These are phyloP conservation scores for Cephus pygmeus DNA, from an alignment of 2,888 invertebrate genomes.

Conservation along the genomic window DNA sequence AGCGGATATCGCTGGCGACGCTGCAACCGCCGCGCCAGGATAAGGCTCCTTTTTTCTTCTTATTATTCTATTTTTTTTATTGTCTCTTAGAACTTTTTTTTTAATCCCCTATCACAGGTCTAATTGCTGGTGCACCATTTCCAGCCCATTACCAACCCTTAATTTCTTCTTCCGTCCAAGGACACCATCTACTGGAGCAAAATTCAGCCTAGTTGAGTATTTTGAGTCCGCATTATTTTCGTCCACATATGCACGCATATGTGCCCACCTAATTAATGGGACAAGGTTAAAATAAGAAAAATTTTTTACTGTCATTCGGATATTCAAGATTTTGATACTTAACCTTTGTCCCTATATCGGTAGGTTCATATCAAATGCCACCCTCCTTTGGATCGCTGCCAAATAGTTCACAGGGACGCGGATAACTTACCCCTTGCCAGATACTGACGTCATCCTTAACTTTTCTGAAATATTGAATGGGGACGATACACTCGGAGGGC, in stretches of 20 bases:
- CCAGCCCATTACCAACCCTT: background rate
- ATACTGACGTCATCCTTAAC: background rate
- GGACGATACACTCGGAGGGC: background rate
- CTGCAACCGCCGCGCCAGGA: background rate
- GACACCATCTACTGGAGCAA: background rate
- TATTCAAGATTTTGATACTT: conserved; percentile 27
- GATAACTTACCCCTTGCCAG: background rate
- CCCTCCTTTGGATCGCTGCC: conserved; percentile 50
- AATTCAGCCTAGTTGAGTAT: background rate
- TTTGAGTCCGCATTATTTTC: background rate
- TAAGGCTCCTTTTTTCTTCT: background rate
- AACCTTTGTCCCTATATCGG: conserved; percentile 12
- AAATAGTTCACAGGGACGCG: conserved; percentile 33
- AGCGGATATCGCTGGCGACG: background rate
- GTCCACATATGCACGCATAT: too few species aligned
- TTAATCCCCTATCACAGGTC: background rate
- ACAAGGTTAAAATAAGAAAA: too few species aligned
- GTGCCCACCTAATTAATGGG: too few species aligned
- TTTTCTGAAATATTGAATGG: background rate
- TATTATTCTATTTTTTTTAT: background rate
- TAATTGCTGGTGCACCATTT: background rate
- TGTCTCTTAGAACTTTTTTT: background rate
- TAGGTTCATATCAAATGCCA: conserved; percentile 52
- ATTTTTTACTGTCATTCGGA: too few species aligned
- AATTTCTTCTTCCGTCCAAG: background rate